Conservation (phyloP, 2,113 vertebrate genomes). For the Carlito syrichta region DNA sequence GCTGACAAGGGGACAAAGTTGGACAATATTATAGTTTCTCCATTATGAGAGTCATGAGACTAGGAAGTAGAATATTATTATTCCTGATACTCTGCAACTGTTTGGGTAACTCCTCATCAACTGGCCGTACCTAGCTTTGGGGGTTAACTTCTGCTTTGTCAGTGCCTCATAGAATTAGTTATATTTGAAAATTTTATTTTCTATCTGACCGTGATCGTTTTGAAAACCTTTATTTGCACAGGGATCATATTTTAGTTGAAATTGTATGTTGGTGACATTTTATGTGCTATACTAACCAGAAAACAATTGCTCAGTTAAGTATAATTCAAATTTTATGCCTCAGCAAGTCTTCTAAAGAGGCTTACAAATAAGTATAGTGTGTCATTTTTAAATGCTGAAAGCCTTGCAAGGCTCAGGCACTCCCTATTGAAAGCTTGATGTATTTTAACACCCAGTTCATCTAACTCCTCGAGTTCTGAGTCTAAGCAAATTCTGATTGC, state of each 20-base stretch:
- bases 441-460: not conserved
- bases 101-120: not conserved
- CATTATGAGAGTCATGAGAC: not conserved
- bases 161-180: not conserved
- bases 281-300: not conserved
- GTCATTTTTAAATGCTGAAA: not conserved
- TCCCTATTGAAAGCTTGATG: not conserved
- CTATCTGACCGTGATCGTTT: not conserved
- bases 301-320: conserved; percentile 5
- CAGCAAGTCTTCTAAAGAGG: not conserved
- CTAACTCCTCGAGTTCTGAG: not conserved
- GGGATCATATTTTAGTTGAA: not conserved
- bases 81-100: not conserved
- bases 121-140: not conserved
- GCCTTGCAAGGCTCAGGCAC: not conserved
- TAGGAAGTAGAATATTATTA: not conserved
- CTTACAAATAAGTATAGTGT: not conserved
- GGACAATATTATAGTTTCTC: not conserved
- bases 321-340: not conserved
- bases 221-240: not conserved
- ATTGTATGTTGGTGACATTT: not conserved
- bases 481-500: not conserved
- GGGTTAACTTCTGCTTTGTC: not conserved
- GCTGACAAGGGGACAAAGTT: not conserved
- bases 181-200: not conserved